Conservation (phyloP, 2,888 invertebrate genomes). For the Hirudinaria manillensis region DNA sequence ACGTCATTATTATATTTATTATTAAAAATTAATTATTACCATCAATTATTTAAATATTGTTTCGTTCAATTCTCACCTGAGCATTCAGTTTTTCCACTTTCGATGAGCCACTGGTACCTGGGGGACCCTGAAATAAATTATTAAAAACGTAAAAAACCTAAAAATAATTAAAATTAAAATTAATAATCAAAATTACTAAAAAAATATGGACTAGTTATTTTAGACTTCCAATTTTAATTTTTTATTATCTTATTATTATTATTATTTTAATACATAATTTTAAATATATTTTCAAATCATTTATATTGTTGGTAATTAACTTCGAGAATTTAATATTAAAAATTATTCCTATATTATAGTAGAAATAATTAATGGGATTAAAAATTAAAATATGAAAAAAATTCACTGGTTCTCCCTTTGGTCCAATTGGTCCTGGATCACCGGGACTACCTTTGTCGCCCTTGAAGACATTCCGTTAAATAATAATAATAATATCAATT, state of each 20-base stretch:
- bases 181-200: neutral
- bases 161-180: neutral
- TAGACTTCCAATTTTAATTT: no score
- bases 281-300: no score
- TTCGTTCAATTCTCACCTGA: neutral
- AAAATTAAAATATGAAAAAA: neutral
- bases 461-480: neutral
- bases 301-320: no score
- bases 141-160: neutral
- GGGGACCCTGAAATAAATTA: slow-evolving; percentile 14
- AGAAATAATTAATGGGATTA: neutral
- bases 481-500: neutral
- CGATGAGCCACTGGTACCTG: neutral
- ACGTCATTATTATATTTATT: no score
- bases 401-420: slow-evolving; percentile 15
- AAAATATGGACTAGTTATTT: no score
- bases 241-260: no score
- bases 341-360: neutral
- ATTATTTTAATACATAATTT: no score
- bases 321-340: neutral
- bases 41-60: no score
- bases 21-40: no score
- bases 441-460: slow-evolving; percentile 15
- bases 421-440: neutral
- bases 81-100: neutral